Base-by-base conservation (phyloP, 2,888 invertebrate species). In the Lapara coniferarum region DNA sequence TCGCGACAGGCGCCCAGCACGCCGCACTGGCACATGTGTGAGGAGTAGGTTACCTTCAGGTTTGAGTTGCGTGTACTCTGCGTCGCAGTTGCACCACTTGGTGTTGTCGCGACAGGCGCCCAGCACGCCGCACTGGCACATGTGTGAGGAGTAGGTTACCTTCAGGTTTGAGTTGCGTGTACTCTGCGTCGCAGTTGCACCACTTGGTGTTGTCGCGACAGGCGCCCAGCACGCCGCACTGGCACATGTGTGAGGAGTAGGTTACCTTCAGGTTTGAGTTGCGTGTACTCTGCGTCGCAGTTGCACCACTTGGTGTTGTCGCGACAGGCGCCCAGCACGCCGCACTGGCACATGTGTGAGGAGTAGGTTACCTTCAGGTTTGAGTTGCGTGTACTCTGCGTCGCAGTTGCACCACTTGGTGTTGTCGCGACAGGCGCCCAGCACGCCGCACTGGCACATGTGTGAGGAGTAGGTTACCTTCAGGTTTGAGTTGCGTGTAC, bases 371-470 rank as follows among this genome's bases (percentile, higher is more conserved):
- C 89, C 89, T 58, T 83, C 78, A 1, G 85, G 79, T 66, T 72
- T 73, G 46, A 75, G 78, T 16, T 75, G 72, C 57, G 81, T 71
- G 72, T 87, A 81, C 81, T 92, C 96, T 0, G 97, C 95, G 89
- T 99, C 99, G 85, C 99, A 99, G 91, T 99, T 99, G 89, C 99
- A 99, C 97, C 98, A 98, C 90, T 97, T 98, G 63, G 96, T 96
- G 66, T 95, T 95, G 89, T 98, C 98, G 5, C 94, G 90, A 82
- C 98, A 99, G 77, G 95, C 95, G 44, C 98, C 98, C 74, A 96
- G 94, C 72, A 99, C 95, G 10, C 99, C 99, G 90, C 99, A 99
- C 84, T 97, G 84, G 73, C 93, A 93, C 98, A 71, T 99, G 96
- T n/a, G n/a, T n/a, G n/a, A n/a, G n/a, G n/a, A n/a, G n/a, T n/a